Conservation (phyloP, 1,140 invertebrate genomes). For the Bacillus rossius region DNA sequence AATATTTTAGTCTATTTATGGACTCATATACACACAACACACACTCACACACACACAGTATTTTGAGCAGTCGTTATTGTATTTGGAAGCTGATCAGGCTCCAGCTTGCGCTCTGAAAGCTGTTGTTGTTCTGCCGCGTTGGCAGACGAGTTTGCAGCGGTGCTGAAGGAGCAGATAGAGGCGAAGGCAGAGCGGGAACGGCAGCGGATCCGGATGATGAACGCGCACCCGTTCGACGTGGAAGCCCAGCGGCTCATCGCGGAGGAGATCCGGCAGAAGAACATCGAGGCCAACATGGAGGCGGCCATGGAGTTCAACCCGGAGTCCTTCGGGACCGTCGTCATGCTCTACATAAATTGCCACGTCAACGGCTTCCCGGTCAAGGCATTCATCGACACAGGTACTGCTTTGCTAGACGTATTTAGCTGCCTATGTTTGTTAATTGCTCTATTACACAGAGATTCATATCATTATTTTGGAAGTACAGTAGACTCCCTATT, state of each 20-base stretch:
- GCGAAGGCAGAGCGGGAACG: slow-evolving; percentile 70
- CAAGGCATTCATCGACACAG: slow-evolving; percentile 97
- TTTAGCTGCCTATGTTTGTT: no score
- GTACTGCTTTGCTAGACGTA: no score
- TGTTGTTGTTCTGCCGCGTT: no score
- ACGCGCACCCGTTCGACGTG: slow-evolving; percentile 91
- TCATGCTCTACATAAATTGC: slow-evolving; percentile 96
- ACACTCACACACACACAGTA: no score
- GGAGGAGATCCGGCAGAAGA: slow-evolving; percentile 92
- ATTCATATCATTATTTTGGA: no score
- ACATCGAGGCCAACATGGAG: slow-evolving; percentile 98
- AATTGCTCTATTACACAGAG: no score
- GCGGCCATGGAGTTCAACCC: slow-evolving; percentile 98
- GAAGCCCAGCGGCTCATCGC: slow-evolving; percentile 92
- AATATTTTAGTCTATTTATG: no score
- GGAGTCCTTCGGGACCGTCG: slow-evolving; percentile 94
- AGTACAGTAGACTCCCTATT: no score
- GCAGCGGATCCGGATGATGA: slow-evolving; percentile 81
- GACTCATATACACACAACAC: no score
- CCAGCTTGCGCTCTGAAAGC: no score
- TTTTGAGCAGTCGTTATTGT: no score
- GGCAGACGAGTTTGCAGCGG: slow-evolving; percentile 73
- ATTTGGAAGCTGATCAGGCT: no score
- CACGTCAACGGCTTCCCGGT: slow-evolving; percentile 93
- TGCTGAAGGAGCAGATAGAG: slow-evolving; percentile 75